A percentile compares a stretch with the other conserved stretches of the same genome.
Conservation (phyloP, 2,797 vertebrate species). For the Botia almorhae region DNA sequence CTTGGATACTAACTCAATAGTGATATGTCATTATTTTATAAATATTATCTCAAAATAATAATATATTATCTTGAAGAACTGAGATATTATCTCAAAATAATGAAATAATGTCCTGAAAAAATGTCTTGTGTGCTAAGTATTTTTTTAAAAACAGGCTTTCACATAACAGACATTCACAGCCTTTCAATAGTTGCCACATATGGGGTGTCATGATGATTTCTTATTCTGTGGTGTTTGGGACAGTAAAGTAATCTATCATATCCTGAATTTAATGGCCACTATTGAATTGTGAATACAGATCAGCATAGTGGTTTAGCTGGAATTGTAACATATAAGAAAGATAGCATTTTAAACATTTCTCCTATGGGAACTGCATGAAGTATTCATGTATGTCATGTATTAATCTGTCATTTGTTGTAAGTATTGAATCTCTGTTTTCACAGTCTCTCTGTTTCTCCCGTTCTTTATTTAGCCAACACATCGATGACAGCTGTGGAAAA, state of each 20-base stretch:
- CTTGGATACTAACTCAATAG: too few relatives aligned
- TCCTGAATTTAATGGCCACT: not conserved
- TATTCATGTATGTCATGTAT: not conserved
- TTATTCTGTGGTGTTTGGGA: conserved; percentile 3
- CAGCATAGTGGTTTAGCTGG: not conserved
- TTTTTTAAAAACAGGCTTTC: not conserved
- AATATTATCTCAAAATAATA: not conserved
- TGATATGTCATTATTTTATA: too few relatives aligned
- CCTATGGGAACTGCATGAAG: too few relatives aligned
- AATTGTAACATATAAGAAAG: too few relatives aligned
- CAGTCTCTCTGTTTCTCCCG: not conserved
- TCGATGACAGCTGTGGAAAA: conserved; percentile 27
- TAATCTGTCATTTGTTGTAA: not conserved
- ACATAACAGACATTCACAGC: not conserved
- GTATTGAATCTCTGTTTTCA: not conserved
- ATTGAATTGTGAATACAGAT: conserved; percentile 1
- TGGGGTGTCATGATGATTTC: not conserved
- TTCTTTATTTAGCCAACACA: conserved; percentile 37
- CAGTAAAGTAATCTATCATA: not conserved
- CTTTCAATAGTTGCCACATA: not conserved
- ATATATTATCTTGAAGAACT: not conserved
- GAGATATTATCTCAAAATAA: not conserved
- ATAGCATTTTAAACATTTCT: too few relatives aligned
- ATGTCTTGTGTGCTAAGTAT: not conserved
- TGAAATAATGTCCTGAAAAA: not conserved